Percentiles rank a stretch among this genome's conserved stretches.
phyloP scores from a whole-genome alignment of 2,113 vertebrate genomes.

The Tinamus guttatus region DNA sequence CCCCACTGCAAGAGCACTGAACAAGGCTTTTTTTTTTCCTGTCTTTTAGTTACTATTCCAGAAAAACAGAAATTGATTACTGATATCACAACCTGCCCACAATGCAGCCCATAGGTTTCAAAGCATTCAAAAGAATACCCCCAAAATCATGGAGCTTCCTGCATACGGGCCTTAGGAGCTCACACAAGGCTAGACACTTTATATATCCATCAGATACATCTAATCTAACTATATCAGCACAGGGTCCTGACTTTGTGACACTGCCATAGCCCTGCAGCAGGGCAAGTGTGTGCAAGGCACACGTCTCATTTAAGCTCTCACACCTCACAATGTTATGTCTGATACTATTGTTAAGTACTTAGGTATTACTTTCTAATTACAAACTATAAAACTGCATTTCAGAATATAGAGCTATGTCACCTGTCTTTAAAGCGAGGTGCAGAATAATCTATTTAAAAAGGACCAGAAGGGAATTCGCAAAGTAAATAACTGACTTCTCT shows the following conservation, averaged over 20 bases:
- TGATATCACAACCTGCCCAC: not conserved
- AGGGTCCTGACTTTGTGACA: not conserved
- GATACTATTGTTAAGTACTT: not conserved
- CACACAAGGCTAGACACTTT: not conserved
- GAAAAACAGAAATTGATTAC: not conserved
- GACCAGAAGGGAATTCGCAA: slow-evolving; percentile 42
- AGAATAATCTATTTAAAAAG: slow-evolving; percentile 60
- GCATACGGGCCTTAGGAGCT: not conserved
- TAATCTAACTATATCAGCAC: not conserved
- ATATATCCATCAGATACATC: not conserved
- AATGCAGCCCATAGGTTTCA: not conserved
- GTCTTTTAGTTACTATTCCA: not conserved
- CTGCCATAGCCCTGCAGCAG: not conserved
- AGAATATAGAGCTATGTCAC: slow-evolving; percentile 31
- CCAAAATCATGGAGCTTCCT: not conserved
- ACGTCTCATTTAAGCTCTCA: not conserved
- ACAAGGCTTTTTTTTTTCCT: not conserved
- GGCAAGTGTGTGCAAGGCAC: accelerated
- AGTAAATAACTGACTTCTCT: slow-evolving; percentile 37
- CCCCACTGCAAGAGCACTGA: not conserved
- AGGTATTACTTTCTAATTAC: not conserved
- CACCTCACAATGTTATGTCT: not conserved
- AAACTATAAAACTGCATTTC: not conserved
- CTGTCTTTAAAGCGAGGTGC: slow-evolving; percentile 59
- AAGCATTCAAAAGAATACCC: not conserved